Base-by-base conservation (phyloP, 2,113 vertebrate species). In the Spermophilus dauricus region DNA sequence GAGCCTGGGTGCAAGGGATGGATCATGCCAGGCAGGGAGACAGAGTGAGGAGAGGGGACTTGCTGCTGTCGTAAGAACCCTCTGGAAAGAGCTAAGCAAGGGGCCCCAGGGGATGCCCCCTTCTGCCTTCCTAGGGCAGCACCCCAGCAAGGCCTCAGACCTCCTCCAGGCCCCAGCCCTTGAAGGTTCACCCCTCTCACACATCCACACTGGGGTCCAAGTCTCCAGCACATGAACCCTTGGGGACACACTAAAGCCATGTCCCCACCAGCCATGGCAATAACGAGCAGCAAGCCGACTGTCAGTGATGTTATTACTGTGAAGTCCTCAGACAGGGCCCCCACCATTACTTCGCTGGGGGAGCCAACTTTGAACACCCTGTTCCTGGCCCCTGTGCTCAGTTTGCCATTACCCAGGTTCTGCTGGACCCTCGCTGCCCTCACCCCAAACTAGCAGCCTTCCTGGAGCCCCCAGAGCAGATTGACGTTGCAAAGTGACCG, bases 381-480 rank as follows among this genome's bases (percentile, higher is more conserved):
- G 22, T 56, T 14, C 4, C 26, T 22, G 10, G 16, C 26, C 24
- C 51, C n/a, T 24, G 7, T 7, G 22, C 18, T 17, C 1, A 0
- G 45, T 26, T 56, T 20, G 56, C 48, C 8, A 16, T 53, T 22
- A 20, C 10, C 51, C 22, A 4, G 32, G 22, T 63, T 70, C 63
- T 63, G 81, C 17, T 18, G 28, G 61, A 39, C 28, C 32, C 24
- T 12, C 13, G 37, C 12, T 32, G 7, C 4, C 18, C 8, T 28
- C 53, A 24, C 32, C 42, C 45, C 16, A 12, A n/a, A 16, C 4
- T 63, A 26, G 30, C 32, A 30, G 42, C 11, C 14, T 24, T 26
- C 30, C 30, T 28, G 65, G 90, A 48, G 53, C 37, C 70, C 61
- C 26, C 24, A 2, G 61, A 28, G 61, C 61, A 63, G 24, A 11